Conservation (phyloP, 2,888 invertebrate species). For the Venusia cambrica region DNA sequence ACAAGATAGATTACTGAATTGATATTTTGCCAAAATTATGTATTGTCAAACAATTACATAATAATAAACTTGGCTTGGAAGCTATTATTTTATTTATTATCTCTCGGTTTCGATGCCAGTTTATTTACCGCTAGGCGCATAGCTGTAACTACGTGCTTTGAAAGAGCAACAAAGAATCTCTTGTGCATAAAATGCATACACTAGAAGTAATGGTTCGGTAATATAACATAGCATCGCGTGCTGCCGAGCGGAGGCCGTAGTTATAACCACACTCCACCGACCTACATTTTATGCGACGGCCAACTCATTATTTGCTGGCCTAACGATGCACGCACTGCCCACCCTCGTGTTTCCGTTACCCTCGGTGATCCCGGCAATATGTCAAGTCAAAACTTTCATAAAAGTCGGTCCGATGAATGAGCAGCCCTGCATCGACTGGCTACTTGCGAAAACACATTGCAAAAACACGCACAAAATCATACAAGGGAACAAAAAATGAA, state of each 20-base stretch:
- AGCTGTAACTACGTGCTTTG: slow-evolving; percentile 33
- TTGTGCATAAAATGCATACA: slow-evolving; percentile 43
- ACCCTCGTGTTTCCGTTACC: slow-evolving; percentile 47
- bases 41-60: background rate
- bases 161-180: slow-evolving; percentile 50
- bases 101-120: slow-evolving; percentile 22
- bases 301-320: slow-evolving; percentile 66
- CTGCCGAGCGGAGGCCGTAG: slow-evolving; percentile 50
- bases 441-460: slow-evolving; percentile 73
- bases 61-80: background rate
- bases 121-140: slow-evolving; percentile 34
- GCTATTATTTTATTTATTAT: no score
- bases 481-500: slow-evolving; percentile 69
- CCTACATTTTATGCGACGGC: slow-evolving; percentile 77
- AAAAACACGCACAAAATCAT: slow-evolving; percentile 61
- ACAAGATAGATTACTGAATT: slow-evolving; percentile 1
- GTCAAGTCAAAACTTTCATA: slow-evolving; percentile 21
- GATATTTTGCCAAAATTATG: background rate
- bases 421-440: slow-evolving; percentile 44
- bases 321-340: slow-evolving; percentile 55
- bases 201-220: slow-evolving; percentile 42
- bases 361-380: slow-evolving; percentile 35
- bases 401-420: slow-evolving; percentile 45
- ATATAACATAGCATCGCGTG: slow-evolving; percentile 60
- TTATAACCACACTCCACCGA: slow-evolving; percentile 69